Evolutionary conservation across 2,113 vertebrate species (phyloP), one percentile per base, ranked within the genome.

Genomic region (Austrofundulus limnaeus): DNA sequence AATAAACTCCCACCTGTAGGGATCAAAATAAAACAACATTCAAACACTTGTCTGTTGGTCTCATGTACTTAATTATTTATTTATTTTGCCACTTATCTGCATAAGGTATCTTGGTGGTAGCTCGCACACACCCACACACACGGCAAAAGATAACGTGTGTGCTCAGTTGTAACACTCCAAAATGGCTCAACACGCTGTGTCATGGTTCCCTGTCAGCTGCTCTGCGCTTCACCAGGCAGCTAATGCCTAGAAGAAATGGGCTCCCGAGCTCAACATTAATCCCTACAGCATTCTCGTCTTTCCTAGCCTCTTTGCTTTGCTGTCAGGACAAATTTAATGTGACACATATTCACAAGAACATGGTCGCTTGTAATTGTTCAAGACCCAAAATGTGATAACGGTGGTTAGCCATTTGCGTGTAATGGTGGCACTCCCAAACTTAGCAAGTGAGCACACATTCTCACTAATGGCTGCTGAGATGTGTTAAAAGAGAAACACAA

Each of bases 291-390:
- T 83, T 83, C 70, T 73, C 82, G 84, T 85, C 84, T 80, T 72
- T 69, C 52, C 82, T 80, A 78, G 47, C 55, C 79, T 81, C 66
- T 72, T 85, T 86, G 53, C 70, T 75, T n/a, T 81, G 71, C 77
- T 84, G 83, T 84, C 84, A 78, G 61, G 51, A 65, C 47, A 77
- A 82, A 90, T 90, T 67, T 89, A 88, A 88, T 75, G 82, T 90
- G 90, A 91, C 84, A 87, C 72, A 82, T 84, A 88, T 88, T 87
- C 83, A 85, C 80, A 86, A 84, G 82, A 89, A 84, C 85, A 85
- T 57, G 61, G 75, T 54, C 60, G 42, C 68, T 78, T 72, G 84
- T 88, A 86, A 90, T 90, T 86, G 87, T 91, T 84, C 62, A 20
- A 46, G 74, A 84, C 87, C 75, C 62, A 39, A 75, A 75, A 80